phyloP scores from a whole-genome alignment of 2,888 invertebrate genomes.

The Notocelia uddmanniana region DNA sequence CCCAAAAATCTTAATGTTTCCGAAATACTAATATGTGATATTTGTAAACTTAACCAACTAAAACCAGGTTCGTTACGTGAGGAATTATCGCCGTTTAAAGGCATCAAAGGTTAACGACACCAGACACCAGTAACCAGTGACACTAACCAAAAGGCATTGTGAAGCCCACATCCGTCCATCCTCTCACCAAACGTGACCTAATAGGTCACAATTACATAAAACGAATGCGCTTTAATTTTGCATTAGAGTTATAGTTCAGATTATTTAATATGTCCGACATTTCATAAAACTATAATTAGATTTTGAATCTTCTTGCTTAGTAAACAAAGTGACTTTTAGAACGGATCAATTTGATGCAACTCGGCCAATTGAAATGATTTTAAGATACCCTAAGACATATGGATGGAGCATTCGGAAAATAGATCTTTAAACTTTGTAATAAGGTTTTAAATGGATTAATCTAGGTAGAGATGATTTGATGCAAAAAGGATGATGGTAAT shows the following conservation, averaged over 20 bases:
- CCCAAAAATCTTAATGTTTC: too few relatives aligned
- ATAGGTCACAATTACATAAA: slow-evolving; percentile 56
- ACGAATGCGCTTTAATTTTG: slow-evolving; percentile 48
- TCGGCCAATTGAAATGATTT: too few relatives aligned
- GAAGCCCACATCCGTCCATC: slow-evolving; percentile 32
- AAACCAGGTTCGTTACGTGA: slow-evolving; percentile 5
- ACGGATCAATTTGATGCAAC: too few relatives aligned
- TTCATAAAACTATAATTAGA: too few relatives aligned
- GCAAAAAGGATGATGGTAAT: slow-evolving; percentile 17
- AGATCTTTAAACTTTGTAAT: not conserved
- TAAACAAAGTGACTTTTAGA: too few relatives aligned
- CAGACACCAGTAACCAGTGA: slow-evolving; percentile 6
- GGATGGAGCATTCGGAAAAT: not conserved
- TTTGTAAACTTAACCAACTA: too few relatives aligned
- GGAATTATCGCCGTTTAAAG: not conserved
- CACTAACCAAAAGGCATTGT: slow-evolving; percentile 22
- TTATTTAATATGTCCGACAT: too few relatives aligned
- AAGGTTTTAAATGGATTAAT: not conserved
- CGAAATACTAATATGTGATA: too few relatives aligned
- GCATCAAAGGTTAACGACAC: slow-evolving; percentile 4
- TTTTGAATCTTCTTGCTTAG: too few relatives aligned
- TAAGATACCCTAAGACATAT: too few relatives aligned
- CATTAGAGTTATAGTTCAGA: not conserved
- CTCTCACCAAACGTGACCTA: slow-evolving; percentile 51
- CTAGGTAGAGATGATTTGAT: not conserved